Percentiles rank a stretch among this genome's conserved stretches.
Conservation (phyloP, 92 coral and sea anemone species). For the Siderastrea siderea region DNA sequence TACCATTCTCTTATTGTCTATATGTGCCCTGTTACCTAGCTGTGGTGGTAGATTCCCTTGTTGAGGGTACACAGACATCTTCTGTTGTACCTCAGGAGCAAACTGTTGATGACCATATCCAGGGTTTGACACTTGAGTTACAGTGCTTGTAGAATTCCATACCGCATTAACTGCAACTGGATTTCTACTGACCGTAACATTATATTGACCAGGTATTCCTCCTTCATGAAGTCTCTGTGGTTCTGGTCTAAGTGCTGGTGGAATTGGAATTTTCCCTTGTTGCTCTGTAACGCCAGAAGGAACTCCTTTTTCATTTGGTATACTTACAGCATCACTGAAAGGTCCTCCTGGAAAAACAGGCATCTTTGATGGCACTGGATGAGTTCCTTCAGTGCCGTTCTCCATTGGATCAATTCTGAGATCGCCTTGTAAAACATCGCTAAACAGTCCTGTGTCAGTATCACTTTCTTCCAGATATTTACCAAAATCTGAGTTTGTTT, state of each 20-base stretch:
- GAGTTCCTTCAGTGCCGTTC: constrained; percentile 58
- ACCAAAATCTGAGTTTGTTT: constrained; percentile 91
- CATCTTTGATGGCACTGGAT: constrained; percentile 33
- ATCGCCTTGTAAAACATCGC: constrained; percentile 89
- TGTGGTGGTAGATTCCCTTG: constrained; percentile 10
- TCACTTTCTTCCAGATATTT: constrained; percentile 87
- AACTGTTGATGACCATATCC: constrained; percentile 8
- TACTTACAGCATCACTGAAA: constrained; percentile 14
- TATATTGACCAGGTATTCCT: constrained; percentile 1
- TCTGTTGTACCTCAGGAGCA: constrained; percentile 21
- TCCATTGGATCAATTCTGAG: constrained; percentile 85
- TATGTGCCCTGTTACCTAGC: background rate
- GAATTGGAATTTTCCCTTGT: constrained; percentile 75
- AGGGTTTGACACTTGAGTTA: constrained; percentile 11
- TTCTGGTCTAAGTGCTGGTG: constrained; percentile 63
- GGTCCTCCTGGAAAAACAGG: constrained; percentile 66
- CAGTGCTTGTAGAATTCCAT: constrained; percentile 27
- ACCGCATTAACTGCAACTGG: constrained; percentile 25
- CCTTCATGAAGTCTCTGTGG: constrained; percentile 51
- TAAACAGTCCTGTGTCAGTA: constrained; percentile 88
- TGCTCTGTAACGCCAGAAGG: constrained; percentile 18
- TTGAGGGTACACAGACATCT: constrained; percentile 2
- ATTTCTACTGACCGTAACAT: background rate
- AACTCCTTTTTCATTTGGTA: constrained; percentile 41
- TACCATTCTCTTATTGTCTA: background rate